Evolutionary conservation across 2,797 vertebrate species (phyloP).

Genomic region (Varecia variegata): DNA sequence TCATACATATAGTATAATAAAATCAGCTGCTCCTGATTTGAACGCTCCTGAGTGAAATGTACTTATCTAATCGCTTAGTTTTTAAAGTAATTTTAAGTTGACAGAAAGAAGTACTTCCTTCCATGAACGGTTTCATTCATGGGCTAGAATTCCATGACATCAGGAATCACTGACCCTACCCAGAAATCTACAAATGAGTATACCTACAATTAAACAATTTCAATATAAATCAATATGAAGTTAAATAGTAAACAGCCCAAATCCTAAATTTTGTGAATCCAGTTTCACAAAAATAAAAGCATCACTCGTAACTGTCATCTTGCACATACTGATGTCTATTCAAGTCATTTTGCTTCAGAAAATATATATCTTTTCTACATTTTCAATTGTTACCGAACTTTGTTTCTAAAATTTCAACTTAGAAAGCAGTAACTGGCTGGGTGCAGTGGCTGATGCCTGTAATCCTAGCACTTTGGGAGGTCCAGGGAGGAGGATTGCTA

Average conservation of each 20-base stretch:
- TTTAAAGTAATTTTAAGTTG: slow-evolving; percentile 26
- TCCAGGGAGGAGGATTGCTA: neutral
- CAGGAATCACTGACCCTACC: neutral
- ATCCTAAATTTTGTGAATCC: neutral
- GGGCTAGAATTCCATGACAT: neutral
- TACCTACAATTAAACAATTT: neutral
- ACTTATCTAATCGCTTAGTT: neutral
- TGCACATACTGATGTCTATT: neutral
- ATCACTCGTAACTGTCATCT: neutral
- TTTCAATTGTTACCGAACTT: neutral
- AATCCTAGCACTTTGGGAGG: neutral
- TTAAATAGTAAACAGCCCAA: neutral
- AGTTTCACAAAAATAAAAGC: slow-evolving; percentile 13
- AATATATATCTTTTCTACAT: neutral
- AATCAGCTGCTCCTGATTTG: neutral
- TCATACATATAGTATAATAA: neutral
- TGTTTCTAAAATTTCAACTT: slow-evolving; percentile 25
- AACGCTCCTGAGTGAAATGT: neutral
- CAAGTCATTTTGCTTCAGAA: slow-evolving; percentile 12
- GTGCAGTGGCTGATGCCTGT: neutral
- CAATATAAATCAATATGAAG: neutral
- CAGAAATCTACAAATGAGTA: slow-evolving; percentile 23
- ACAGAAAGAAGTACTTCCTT: neutral
- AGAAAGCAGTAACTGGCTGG: neutral
- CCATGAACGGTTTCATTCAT: neutral